Evolutionary conservation across 92 coral and sea anemone species (phyloP).

Genomic region (Bergia puertoricense): DNA sequence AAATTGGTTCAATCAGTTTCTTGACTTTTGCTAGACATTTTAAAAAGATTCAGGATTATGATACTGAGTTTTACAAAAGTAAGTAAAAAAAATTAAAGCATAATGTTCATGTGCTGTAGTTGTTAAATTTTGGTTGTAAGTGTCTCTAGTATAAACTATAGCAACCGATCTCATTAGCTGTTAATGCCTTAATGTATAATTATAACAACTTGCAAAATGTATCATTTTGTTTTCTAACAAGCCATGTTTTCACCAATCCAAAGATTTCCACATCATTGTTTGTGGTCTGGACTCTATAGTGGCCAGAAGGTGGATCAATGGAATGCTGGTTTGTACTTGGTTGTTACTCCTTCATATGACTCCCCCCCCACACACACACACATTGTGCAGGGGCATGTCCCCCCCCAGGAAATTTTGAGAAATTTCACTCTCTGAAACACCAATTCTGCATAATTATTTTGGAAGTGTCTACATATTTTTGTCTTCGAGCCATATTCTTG

Average conservation of each 20-base stretch:
- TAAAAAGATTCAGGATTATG: constrained; percentile 92
- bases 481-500: no score
- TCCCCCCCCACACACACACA: no score
- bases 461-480: no score
- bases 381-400: no score
- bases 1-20: not conserved
- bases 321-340: constrained; percentile 83
- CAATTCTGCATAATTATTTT: no score
- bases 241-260: not conserved
- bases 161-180: no score
- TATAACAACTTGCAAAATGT: not conserved
- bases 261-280: constrained; percentile 93
- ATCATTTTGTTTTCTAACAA: not conserved
- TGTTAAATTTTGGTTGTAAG: no score
- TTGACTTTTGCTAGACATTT: constrained; percentile 72
- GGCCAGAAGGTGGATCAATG: constrained; percentile 98
- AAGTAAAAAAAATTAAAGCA: constrained; percentile 3
- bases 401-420: no score
- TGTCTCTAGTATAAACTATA: no score
- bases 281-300: constrained; percentile 97
- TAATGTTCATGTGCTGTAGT: no score
- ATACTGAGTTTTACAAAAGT: constrained; percentile 92
- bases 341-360: not conserved
- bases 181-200: not conserved
- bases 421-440: no score